Conservation (phyloP, 2,888 invertebrate species). For the Julus scanicus region DNA sequence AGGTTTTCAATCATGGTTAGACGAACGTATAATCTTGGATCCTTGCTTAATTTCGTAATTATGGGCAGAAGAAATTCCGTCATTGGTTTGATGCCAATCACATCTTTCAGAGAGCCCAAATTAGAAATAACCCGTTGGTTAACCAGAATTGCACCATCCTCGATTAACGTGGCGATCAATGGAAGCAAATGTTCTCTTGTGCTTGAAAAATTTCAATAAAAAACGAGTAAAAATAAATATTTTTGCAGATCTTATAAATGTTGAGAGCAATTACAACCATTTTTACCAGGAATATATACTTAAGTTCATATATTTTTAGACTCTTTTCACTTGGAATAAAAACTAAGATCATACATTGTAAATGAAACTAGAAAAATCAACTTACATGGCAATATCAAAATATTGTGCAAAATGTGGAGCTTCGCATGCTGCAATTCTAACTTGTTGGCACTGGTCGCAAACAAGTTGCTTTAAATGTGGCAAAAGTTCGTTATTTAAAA, state of each 20-base stretch:
- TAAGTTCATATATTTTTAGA: too few relatives aligned
- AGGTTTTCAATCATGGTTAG: slow-evolving; percentile 40
- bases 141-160: neutral
- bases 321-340: too few relatives aligned
- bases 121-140: neutral
- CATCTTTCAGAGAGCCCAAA: slow-evolving; percentile 34
- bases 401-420: slow-evolving; percentile 23
- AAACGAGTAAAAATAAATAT: too few relatives aligned
- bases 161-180: neutral
- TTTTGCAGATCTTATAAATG: too few relatives aligned
- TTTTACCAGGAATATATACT: too few relatives aligned
- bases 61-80: neutral
- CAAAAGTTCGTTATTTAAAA: slow-evolving; percentile 37
- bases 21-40: slow-evolving; percentile 27
- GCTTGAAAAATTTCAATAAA: neutral
- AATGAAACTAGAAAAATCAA: neutral
- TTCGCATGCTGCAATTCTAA: slow-evolving; percentile 32
- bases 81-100: neutral
- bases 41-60: neutral
- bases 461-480: slow-evolving; percentile 14
- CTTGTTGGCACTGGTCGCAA: slow-evolving; percentile 40
- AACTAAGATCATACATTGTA: neutral
- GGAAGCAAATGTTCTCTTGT: slow-evolving; percentile 18
- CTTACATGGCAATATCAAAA: slow-evolving; percentile 16
- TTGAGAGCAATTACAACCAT: too few relatives aligned